Evolutionary conservation across 2,888 invertebrate species (phyloP).

Genomic region (Allolobophora icterica): DNA sequence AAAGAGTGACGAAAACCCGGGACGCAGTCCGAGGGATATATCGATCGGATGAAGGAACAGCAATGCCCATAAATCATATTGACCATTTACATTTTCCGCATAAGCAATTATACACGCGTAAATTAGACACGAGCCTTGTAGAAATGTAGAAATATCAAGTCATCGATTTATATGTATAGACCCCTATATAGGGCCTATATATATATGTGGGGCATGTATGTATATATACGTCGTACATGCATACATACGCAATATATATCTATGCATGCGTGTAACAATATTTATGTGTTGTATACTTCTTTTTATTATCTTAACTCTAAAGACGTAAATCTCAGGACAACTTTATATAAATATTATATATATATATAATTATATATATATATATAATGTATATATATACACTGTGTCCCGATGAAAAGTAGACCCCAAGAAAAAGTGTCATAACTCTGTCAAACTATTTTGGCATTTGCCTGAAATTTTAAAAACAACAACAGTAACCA

Average conservation of each 20-base stretch:
- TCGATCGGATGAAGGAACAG: not conserved
- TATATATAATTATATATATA: no score
- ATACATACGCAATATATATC: not conserved
- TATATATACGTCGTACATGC: no score
- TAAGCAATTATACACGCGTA: not conserved
- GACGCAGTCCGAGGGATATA: not conserved
- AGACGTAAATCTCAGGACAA: not conserved
- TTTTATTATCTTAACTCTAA: not conserved
- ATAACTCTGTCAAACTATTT: no score
- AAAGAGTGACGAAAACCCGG: not conserved
- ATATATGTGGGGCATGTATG: not conserved
- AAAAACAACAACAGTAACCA: no score
- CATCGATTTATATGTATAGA: not conserved
- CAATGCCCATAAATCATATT: conserved; percentile 17
- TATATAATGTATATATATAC: no score
- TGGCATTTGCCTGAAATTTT: no score
- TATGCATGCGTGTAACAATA: no score
- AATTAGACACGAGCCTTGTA: not conserved
- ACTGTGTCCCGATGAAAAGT: no score
- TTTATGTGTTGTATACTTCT: not conserved
- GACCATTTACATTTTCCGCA: conserved; percentile 1
- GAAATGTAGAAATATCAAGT: not conserved
- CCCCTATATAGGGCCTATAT: not conserved
- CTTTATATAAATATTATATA: no score
- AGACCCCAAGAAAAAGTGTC: no score